Base-by-base conservation (phyloP, 2,888 invertebrate species). In the Agrilus biguttatus region DNA sequence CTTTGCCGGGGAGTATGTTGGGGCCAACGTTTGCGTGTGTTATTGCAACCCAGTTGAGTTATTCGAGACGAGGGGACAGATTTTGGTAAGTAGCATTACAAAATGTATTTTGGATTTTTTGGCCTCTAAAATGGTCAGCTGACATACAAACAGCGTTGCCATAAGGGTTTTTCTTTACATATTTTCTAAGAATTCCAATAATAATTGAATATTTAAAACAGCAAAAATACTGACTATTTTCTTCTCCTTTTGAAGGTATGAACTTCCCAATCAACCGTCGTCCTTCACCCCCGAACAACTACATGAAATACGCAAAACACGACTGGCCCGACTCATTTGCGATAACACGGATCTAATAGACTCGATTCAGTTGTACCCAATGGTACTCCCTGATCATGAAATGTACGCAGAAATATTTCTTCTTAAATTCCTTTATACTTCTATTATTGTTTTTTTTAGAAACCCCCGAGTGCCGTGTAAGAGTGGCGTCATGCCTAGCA, bases 11-110 rank as follows among this genome's bases (percentile, higher is more conserved):
- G 37, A 89, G 90, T 43, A 85, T 93, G 82, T 73, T 95, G 47
- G 93, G 95, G 40, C 92, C 93, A 1, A 90, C 92, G 40, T 93
- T 93, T 59, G 89, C 90, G 41, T 95, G 93, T 60, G 74, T 95
- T 48, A 91, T 95, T 55, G 93, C 90, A 21, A 87, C 87, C 21
- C 92, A 93, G 66, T 90, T 93, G 70, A 85, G 86, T 54, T 86
- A 88, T 59, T 76, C 89, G 1, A 77, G 90, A 62, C 74, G 86
- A 52, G 90, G 91, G 47, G 93, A 95, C 66, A 77, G 93, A 63
- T 93, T 92, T 65, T 95, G 92, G 92, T 74, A 58, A 66, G 64
- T 39, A 17, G n/a, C n/a, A n/a, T n/a, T n/a, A n/a, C n/a, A n/a
- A n/a, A n/a, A n/a, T n/a, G n/a, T n/a, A n/a, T n/a, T n/a, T n/a